These are phyloP conservation scores for Conopomorpha cramerella DNA, from an alignment of 1,140 invertebrate species.

Conservation along the genomic window DNA sequence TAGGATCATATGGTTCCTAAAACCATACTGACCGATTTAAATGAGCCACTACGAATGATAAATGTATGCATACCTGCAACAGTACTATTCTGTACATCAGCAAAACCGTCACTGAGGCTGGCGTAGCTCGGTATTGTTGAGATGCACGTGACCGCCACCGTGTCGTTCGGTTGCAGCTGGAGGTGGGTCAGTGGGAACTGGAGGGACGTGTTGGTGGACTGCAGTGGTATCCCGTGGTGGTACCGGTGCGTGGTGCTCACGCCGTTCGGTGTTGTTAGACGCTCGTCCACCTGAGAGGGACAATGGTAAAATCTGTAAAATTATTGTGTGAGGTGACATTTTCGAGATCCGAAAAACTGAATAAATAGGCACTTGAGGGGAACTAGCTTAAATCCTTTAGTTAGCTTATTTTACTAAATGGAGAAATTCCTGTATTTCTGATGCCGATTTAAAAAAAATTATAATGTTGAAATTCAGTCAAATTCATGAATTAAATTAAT, in stretches of 20 bases:
- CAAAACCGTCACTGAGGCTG: slow-evolving; percentile 65
- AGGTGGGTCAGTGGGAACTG: slow-evolving; percentile 68
- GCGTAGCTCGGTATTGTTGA: slow-evolving; percentile 74
- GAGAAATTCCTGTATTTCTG: no score
- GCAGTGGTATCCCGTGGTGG: slow-evolving; percentile 36
- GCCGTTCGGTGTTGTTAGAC: slow-evolving; percentile 33
- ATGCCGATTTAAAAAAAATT: no score
- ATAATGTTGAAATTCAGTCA: no score
- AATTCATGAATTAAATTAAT: no score
- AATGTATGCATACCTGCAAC: slow-evolving; percentile 69
- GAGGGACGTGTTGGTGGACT: slow-evolving; percentile 50
- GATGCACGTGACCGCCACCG: slow-evolving; percentile 70
- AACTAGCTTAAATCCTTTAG: no score
- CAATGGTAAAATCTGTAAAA: background rate
- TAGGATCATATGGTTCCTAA: no score
- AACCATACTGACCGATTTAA: no score
- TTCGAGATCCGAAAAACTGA: background rate
- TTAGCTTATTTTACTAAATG: no score
- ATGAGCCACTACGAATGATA: no score
- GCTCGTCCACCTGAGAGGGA: slow-evolving; percentile 48
- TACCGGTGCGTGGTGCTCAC: slow-evolving; percentile 28
- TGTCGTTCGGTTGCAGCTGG: slow-evolving; percentile 67
- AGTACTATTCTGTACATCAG: slow-evolving; percentile 69
- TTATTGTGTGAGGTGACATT: background rate
- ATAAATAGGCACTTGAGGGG: no score